Evolutionary conservation across 2,888 invertebrate genomes (phyloP).

Genomic region (Leptinotarsa juncta): DNA sequence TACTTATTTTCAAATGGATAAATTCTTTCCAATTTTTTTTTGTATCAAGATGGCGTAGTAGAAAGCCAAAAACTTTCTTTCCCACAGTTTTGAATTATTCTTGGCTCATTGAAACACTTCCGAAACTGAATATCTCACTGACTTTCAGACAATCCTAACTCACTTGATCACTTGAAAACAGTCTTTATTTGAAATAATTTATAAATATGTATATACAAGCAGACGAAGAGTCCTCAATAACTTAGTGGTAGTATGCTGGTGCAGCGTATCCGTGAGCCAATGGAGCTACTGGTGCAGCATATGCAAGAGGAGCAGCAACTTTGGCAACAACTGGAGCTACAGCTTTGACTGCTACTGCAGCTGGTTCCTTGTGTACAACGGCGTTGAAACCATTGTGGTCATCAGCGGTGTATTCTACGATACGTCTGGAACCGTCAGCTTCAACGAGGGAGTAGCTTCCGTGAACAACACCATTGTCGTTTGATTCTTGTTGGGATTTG

Average conservation of each 20-base stretch:
- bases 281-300: slow-evolving; percentile 27
- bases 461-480: slow-evolving; percentile 67
- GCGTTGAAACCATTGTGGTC: slow-evolving; percentile 69
- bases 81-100: too few species aligned
- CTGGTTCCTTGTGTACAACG: slow-evolving; percentile 65
- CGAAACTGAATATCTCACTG: neutral
- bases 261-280: slow-evolving; percentile 37
- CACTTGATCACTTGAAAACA: neutral
- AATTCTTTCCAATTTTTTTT: too few species aligned
- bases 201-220: slow-evolving; percentile 5
- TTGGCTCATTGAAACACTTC: neutral
- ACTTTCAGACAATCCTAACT: too few species aligned
- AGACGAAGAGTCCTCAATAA: neutral
- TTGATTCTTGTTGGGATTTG: slow-evolving; percentile 73
- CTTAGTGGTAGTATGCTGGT: slow-evolving; percentile 25
- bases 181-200: slow-evolving; percentile 23
- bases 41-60: too few species aligned
- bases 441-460: slow-evolving; percentile 70
- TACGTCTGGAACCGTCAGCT: slow-evolving; percentile 67
- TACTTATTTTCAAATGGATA: too few species aligned
- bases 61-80: too few species aligned
- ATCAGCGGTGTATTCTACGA: slow-evolving; percentile 69
- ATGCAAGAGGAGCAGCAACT: slow-evolving; percentile 65
- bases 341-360: slow-evolving; percentile 46
- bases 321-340: slow-evolving; percentile 37